Evolutionary conservation across 2,797 vertebrate genomes (phyloP), one percentile per base, ranked within the genome.

Genomic region (Pangasius mekongensis): DNA sequence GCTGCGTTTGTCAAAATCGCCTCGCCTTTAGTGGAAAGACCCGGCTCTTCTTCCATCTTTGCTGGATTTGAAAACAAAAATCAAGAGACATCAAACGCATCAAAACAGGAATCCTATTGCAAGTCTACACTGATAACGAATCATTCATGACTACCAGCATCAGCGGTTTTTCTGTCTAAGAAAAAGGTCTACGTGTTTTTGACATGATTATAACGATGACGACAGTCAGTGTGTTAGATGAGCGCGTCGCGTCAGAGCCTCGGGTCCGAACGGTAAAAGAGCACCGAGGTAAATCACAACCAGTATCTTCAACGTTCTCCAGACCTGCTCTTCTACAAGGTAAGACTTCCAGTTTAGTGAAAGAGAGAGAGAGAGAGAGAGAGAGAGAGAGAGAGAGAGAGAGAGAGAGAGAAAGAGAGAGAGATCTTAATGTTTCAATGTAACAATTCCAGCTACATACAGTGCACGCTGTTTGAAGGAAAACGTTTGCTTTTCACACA

Each of bases 141-240:
- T 94, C 88, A 92, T 89, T 90, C 76, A 86, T 90, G 87, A 91
- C 93, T 91, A 93, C 89, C 90, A 93, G 92, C 92, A 91, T 93
- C 85, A 87, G 78, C 90, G 90, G 88, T 87, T 90, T 20, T 5
- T 20, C 73, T 89, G 88, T 89, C 22, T 16, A 71, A 27, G 30
- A 16, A 92, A 4, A 73, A 91, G 89, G 92, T 73, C 91, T 92
- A 92, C 90, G 89, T 91, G 62, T 78, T 88, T 84, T 94, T 90
- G 92, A 92, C 64, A 80, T 85, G 92, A 93, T 86, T 90, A 87
- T 27, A 85, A 92, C n/a, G 86, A 89, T 74, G 73, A 83, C 24
- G 60, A 83, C 88, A 80, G 84, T 85, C 84, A 86, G 36, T 60
- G 62, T 20, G 54, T 30, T 73, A 22, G 67, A 84, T 56, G 81